Evolutionary conservation across 2,888 invertebrate species (phyloP).

Genomic region (Agonopterix arenella): DNA sequence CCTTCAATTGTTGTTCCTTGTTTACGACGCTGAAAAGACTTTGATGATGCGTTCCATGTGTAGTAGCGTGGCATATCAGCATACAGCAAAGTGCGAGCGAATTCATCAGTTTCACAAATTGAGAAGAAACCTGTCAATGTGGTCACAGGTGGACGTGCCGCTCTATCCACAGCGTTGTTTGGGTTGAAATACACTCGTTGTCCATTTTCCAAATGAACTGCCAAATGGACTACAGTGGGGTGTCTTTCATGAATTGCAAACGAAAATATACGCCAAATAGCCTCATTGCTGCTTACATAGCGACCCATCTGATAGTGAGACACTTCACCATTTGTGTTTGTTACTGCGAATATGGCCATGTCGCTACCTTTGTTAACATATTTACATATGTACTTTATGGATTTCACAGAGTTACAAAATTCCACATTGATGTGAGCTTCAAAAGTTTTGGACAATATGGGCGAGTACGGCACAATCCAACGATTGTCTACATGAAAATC

Average conservation of each 20-base stretch:
- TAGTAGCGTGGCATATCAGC: too few relatives aligned
- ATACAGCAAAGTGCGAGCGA: constrained; percentile 18
- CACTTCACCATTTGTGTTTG: constrained; percentile 15
- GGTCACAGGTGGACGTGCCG: constrained; percentile 15
- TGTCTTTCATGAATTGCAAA: constrained; percentile 19
- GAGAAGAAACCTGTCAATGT: constrained; percentile 21
- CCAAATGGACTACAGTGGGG: constrained; percentile 18
- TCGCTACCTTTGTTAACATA: constrained; percentile 8
- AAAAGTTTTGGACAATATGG: constrained; percentile 9
- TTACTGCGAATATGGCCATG: constrained; percentile 6
- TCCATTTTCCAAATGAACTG: too few relatives aligned
- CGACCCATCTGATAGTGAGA: constrained; percentile 13
- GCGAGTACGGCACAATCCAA: constrained; percentile 17
- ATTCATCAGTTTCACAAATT: constrained; percentile 18
- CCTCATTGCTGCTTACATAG: constrained; percentile 17
- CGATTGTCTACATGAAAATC: constrained; percentile 22
- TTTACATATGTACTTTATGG: constrained; percentile 12
- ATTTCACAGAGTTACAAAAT: too few relatives aligned
- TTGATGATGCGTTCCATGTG: constrained; percentile 20
- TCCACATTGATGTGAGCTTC: constrained; percentile 13
- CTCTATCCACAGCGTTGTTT: constrained; percentile 12
- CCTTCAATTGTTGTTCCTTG: constrained; percentile 22
- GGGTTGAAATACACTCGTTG: constrained; percentile 18
- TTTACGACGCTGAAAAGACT: constrained; percentile 17
- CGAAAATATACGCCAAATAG: constrained; percentile 19